These are phyloP conservation scores for Aurelia coerulea DNA, from an alignment of 30 jellyfish, hydroid and myxozoan genomes.

Conservation along the genomic window DNA sequence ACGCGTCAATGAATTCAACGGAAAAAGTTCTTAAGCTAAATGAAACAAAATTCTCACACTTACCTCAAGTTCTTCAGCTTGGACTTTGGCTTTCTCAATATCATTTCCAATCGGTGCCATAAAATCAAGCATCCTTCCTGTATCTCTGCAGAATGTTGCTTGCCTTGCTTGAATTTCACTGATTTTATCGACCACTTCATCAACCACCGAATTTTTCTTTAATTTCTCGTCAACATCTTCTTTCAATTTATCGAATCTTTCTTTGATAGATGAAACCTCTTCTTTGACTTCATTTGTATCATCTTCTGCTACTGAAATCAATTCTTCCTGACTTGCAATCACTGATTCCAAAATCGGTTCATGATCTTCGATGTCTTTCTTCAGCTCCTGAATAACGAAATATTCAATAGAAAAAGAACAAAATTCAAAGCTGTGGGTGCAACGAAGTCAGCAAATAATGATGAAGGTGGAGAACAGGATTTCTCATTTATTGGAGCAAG, in stretches of 20 bases:
- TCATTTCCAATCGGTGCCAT: slow-evolving; percentile 76
- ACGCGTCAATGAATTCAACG: no score
- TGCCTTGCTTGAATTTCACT: slow-evolving; percentile 56
- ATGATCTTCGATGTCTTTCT: slow-evolving; percentile 60
- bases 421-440: not conserved
- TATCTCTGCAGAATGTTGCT: slow-evolving; percentile 51
- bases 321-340: slow-evolving; percentile 24
- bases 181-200: slow-evolving; percentile 57
- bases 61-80: slow-evolving; percentile 67
- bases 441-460: no score
- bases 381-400: slow-evolving; percentile 31
- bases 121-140: slow-evolving; percentile 46
- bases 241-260: slow-evolving; percentile 69
- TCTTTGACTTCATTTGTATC: slow-evolving; percentile 55
- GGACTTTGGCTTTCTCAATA: slow-evolving; percentile 61
- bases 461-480: no score
- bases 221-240: slow-evolving; percentile 35
- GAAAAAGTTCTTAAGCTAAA: no score
- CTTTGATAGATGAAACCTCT: slow-evolving; percentile 53
- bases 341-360: slow-evolving; percentile 55
- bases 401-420: no score
- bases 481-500: no score
- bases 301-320: slow-evolving; percentile 66
- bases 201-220: slow-evolving; percentile 18
- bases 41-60: no score